Evolutionary conservation across 2,888 invertebrate genomes (phyloP).

Genomic region (Pachymerium ferrugineum): DNA sequence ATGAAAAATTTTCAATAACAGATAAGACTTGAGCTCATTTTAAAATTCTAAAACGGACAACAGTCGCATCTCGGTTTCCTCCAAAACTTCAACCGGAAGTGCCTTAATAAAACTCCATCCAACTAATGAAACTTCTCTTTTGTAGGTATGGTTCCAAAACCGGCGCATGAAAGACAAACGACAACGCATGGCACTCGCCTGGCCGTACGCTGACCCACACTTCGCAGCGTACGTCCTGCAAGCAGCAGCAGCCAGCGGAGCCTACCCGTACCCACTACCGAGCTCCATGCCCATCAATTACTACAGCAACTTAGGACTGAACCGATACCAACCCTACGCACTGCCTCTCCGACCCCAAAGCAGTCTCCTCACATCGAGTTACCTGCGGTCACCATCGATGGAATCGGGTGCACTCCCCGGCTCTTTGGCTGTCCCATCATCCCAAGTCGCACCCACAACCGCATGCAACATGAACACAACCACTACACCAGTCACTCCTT

Average conservation of each 20-base stretch:
- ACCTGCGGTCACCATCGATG: conserved; percentile 38
- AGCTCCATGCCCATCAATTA: conserved; percentile 40
- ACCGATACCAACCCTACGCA: conserved; percentile 38
- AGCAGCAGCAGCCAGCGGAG: conserved; percentile 67
- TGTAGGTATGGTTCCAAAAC: conserved; percentile 96
- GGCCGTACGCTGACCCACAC: conserved; percentile 93
- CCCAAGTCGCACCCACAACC: too few relatives aligned
- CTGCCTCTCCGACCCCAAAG: conserved; percentile 41
- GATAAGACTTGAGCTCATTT: too few relatives aligned
- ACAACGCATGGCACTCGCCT: conserved; percentile 85
- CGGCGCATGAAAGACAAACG: conserved; percentile 96
- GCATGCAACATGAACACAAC: too few relatives aligned
- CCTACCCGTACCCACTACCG: conserved; percentile 49
- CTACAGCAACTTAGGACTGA: conserved; percentile 36
- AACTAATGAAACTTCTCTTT: conserved; percentile 28
- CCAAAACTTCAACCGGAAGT: too few relatives aligned
- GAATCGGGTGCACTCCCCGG: conserved; percentile 32
- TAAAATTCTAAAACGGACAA: too few relatives aligned
- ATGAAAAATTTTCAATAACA: too few relatives aligned
- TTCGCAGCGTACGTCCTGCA: conserved; percentile 81
- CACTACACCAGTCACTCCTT: too few relatives aligned
- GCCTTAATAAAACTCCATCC: too few relatives aligned
- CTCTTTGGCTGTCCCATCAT: background rate
- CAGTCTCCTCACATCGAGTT: conserved; percentile 38
- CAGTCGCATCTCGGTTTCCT: too few relatives aligned